Evolutionary conservation across 2,797 vertebrate genomes (phyloP).

Genomic region (Serranus cabrilla): DNA sequence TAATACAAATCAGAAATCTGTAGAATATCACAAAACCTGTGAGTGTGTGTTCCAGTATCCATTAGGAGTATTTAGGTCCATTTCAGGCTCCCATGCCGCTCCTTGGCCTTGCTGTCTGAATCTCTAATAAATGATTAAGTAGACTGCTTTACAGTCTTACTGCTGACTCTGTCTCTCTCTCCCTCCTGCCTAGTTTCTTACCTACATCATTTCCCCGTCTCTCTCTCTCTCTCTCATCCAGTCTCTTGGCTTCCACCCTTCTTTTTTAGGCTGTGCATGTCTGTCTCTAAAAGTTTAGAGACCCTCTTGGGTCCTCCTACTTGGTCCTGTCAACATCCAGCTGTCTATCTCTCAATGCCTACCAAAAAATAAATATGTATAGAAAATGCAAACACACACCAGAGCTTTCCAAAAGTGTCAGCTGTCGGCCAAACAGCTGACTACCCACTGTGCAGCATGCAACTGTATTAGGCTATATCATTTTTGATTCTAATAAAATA

Average conservation of each 20-base stretch:
- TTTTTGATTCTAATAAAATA: too few species aligned
- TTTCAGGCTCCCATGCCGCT: constrained; percentile 40
- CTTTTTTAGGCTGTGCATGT: not conserved
- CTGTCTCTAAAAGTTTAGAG: not conserved
- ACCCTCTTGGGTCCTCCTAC: not conserved
- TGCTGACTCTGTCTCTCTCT: constrained; percentile 8
- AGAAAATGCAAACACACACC: not conserved
- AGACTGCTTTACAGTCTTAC: constrained; percentile 45
- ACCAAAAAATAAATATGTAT: not conserved
- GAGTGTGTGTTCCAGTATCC: constrained; percentile 31
- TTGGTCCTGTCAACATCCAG: not conserved
- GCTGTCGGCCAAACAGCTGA: too few species aligned
- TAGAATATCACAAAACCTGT: not conserved
- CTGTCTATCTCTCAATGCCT: not conserved
- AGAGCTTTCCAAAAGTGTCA: too few species aligned
- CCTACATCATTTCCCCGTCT: not conserved
- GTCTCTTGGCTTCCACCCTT: not conserved
- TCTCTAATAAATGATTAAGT: constrained; percentile 61
- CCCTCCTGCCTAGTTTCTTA: not conserved
- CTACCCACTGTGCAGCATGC: too few species aligned
- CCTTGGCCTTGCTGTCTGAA: constrained; percentile 48
- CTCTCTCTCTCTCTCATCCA: not conserved
- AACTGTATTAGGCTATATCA: too few species aligned
- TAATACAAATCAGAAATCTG: not conserved
- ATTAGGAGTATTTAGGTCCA: constrained; percentile 49